A percentile compares a stretch with the other conserved stretches of the same genome.
These are phyloP conservation scores for Pterocles burchelli DNA, from an alignment of 2,113 vertebrate genomes.

Conservation along the genomic window DNA sequence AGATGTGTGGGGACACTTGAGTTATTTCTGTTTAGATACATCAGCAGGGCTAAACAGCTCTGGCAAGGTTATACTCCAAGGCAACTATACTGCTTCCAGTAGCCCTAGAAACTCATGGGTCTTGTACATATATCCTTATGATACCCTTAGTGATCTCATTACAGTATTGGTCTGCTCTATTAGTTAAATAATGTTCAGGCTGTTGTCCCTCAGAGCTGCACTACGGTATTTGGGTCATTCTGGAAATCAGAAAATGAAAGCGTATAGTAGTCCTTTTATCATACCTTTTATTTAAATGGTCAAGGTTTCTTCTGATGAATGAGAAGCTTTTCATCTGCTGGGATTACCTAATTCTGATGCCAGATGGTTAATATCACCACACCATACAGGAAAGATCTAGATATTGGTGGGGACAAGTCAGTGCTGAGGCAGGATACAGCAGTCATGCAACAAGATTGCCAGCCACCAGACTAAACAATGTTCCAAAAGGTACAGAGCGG, in stretches of 20 bases:
- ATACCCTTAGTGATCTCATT: neutral
- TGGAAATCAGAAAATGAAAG: neutral
- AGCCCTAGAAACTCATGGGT: neutral
- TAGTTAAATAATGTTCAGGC: neutral
- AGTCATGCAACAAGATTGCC: neutral
- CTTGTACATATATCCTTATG: neutral
- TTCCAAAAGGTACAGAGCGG: neutral
- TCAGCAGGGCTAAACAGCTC: neutral
- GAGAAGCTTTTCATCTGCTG: neutral
- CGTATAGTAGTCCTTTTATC: fast-evolving
- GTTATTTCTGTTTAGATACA: neutral
- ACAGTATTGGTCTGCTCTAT: neutral
- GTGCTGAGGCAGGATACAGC: neutral
- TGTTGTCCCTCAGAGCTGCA: neutral
- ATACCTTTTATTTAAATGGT: neutral
- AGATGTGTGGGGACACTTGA: neutral
- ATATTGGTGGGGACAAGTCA: neutral
- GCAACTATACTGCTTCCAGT: neutral
- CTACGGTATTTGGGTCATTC: neutral
- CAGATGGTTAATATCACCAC: neutral
- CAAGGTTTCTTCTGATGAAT: neutral
- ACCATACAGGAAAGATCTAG: neutral
- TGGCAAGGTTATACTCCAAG: neutral
- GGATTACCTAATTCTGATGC: neutral
- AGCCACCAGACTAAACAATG: neutral